Base-by-base conservation (phyloP, 2,888 invertebrate genomes). In the Lepidocyrtinus sp. region DNA sequence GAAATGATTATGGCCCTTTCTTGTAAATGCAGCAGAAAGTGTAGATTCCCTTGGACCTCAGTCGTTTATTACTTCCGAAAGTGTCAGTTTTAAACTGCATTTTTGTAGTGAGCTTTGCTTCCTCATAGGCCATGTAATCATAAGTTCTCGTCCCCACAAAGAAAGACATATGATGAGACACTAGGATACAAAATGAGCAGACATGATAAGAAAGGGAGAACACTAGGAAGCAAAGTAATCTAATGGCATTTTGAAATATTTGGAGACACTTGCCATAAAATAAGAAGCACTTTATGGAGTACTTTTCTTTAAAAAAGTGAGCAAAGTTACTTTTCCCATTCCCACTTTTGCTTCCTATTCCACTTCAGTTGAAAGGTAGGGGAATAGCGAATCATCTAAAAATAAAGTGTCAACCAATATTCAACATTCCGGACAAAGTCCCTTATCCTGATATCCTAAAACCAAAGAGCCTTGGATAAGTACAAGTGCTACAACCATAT, bases 121-220 rank as follows among this genome's bases (percentile, higher is more conserved):
- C n/a, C n/a, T n/a, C n/a, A n/a, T n/a, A n/a, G n/a, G n/a, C n/a
- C n/a, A n/a, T n/a, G 62, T 63, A 75, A 71, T 71, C 64, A 70
- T 61, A 75, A 55, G 70, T 76, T 55, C 65, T 65, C 45, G 71
- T 36, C 36, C 36, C 36, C 36, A 36, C 36, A 5, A n/a, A 63
- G 27, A 70, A 65, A 76, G 76, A 76, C 76, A 76, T 70, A 76
- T 71, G 76, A 76, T 76, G 76, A 76, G 64, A 19, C 65, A 76
- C 64, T 70, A 76, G 76, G n/a, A n/a, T n/a, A n/a, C n/a, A n/a
- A n/a, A n/a, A 36, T 5, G 36, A 12, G 36, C 36, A 36, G 36
- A 12, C 36, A 36, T 36, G 36, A 12, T 5, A 5, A 36, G 5
- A 36, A 12, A 36, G 36, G 5, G 36, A 36, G 36, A 36, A 36